Percentiles rank a stretch among this genome's conserved stretches.
Evolutionary conservation across 2,113 vertebrate species (phyloP).

Genomic region (Budorcas taxicolor): DNA sequence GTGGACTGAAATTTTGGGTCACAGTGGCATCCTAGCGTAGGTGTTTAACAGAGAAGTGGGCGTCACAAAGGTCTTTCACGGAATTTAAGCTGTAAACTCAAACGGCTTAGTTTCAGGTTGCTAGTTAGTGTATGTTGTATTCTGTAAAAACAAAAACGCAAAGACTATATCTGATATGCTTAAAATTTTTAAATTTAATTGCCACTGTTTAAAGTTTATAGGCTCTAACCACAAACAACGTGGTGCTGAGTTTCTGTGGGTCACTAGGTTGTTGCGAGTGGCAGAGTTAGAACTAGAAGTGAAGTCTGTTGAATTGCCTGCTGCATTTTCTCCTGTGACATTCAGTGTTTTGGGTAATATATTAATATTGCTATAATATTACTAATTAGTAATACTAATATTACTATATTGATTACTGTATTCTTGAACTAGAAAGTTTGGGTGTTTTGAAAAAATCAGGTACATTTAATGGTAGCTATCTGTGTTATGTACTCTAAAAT

Average conservation of each 20-base stretch:
- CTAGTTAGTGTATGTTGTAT: neutral
- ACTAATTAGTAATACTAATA: no score
- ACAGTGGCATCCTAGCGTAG: neutral
- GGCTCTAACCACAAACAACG: neutral
- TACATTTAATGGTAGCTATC: neutral
- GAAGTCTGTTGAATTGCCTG: neutral
- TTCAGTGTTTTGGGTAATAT: neutral
- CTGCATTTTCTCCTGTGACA: neutral
- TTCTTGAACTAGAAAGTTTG: conserved; percentile 25
- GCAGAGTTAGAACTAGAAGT: neutral
- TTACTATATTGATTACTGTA: neutral
- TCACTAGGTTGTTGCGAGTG: neutral
- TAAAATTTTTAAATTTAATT: neutral
- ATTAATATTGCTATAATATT: no score
- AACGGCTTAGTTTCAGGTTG: neutral
- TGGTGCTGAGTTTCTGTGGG: neutral
- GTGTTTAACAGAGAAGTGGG: neutral
- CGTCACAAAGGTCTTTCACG: neutral
- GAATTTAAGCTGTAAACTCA: neutral
- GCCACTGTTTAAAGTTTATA: neutral
- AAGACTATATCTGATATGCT: neutral
- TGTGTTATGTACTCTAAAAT: neutral
- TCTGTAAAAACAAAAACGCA: neutral
- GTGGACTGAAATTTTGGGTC: neutral
- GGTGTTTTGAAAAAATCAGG: neutral